phyloP scores from a whole-genome alignment of 1,140 invertebrate genomes.

The Microplitis demolitor region DNA sequence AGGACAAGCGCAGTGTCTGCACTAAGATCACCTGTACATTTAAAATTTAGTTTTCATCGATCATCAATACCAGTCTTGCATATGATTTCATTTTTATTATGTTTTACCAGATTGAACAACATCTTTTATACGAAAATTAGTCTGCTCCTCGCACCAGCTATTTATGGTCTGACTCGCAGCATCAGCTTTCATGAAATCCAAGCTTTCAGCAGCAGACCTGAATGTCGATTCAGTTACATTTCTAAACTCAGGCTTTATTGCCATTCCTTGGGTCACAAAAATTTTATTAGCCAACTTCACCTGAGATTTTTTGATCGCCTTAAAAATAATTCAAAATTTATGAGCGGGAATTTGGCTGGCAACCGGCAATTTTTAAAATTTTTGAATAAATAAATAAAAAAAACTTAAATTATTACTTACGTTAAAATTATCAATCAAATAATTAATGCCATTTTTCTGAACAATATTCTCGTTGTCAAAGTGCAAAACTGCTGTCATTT shows the following conservation, averaged over 20 bases:
- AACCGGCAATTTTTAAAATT: too few species aligned
- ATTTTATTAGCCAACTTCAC: slow-evolving; percentile 18
- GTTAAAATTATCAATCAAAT: slow-evolving; percentile 41
- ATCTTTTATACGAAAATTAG: neutral
- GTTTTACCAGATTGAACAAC: slow-evolving; percentile 58
- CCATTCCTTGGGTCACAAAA: neutral
- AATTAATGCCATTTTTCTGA: slow-evolving; percentile 32
- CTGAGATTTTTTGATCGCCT: slow-evolving; percentile 13
- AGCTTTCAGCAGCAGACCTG: neutral
- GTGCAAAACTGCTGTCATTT: slow-evolving; percentile 41
- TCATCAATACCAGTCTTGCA: slow-evolving; percentile 39
- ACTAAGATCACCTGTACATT: slow-evolving; percentile 57
- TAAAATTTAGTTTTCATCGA: slow-evolving; percentile 43
- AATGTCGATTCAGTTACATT: neutral
- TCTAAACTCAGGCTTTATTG: slow-evolving; percentile 4
- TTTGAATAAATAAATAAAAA: neutral
- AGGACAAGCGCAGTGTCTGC: slow-evolving; percentile 69
- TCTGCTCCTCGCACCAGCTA: neutral
- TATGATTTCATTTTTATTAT: slow-evolving; percentile 65
- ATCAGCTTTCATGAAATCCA: neutral
- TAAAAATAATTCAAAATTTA: neutral
- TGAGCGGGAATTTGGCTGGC: too few species aligned
- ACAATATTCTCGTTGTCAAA: slow-evolving; percentile 36
- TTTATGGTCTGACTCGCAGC: neutral
- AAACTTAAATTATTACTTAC: slow-evolving; percentile 33